phyloP scores from a whole-genome alignment of 2,888 invertebrate species.

The Autographa gamma region DNA sequence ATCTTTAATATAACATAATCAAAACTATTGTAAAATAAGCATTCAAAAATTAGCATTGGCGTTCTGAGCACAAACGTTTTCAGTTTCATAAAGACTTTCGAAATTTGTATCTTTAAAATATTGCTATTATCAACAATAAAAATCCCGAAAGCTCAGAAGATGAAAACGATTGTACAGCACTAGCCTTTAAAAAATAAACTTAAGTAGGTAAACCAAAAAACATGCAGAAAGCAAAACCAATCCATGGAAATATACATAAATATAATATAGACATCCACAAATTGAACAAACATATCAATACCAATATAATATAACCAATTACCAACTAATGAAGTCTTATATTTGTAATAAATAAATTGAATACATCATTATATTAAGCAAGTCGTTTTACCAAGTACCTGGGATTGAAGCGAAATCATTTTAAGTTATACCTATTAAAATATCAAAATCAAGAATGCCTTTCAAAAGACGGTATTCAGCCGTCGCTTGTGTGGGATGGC shows the following conservation, averaged over 20 bases:
- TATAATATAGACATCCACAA: not conserved
- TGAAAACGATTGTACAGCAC: slow-evolving; percentile 9
- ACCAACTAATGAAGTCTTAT: slow-evolving; percentile 18
- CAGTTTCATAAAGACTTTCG: not conserved
- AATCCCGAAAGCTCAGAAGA: slow-evolving; percentile 3
- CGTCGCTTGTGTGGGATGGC: too few species aligned
- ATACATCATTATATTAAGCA: not conserved
- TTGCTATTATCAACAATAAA: not conserved
- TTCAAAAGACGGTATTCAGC: slow-evolving; percentile 15
- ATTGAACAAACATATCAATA: slow-evolving; percentile 3
- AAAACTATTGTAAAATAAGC: not conserved
- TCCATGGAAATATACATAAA: slow-evolving; percentile 9
- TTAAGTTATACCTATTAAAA: slow-evolving; percentile 1
- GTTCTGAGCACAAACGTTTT: slow-evolving; percentile 8
- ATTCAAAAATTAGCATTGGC: not conserved
- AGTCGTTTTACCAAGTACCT: not conserved
- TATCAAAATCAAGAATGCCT: not conserved
- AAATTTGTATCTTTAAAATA: not conserved
- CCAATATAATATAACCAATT: slow-evolving; percentile 16
- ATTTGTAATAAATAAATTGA: slow-evolving; percentile 10
- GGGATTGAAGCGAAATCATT: not conserved
- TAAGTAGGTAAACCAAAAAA: slow-evolving; percentile 20
- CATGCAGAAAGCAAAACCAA: slow-evolving; percentile 39
- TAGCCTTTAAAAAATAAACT: slow-evolving; percentile 21
- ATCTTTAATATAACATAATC: too few species aligned